These are phyloP conservation scores for Thyatira batis DNA, from an alignment of 2,888 invertebrate genomes.

Conservation along the genomic window DNA sequence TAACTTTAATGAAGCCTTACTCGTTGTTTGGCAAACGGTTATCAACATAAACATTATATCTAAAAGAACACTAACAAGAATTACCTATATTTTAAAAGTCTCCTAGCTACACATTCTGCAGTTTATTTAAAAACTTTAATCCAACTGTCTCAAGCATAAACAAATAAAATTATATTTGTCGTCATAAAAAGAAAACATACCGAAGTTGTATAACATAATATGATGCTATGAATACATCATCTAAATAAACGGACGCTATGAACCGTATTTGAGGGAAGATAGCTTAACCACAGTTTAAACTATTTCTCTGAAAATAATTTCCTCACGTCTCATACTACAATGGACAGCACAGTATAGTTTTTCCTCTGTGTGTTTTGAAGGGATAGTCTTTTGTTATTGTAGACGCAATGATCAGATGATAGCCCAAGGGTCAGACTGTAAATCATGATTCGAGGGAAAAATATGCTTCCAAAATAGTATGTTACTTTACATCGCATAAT, in stretches of 20 bases:
- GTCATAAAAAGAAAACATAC: not conserved
- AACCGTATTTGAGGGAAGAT: not conserved
- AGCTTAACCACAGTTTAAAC: not conserved
- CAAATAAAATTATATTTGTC: not conserved
- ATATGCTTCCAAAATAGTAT: slow-evolving; percentile 28
- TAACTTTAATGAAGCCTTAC: too few species aligned
- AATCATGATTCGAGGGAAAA: slow-evolving; percentile 36
- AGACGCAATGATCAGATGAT: slow-evolving; percentile 25
- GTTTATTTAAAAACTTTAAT: too few species aligned
- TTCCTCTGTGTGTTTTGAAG: slow-evolving; percentile 10
- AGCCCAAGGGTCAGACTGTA: slow-evolving; percentile 25
- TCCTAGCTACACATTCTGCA: too few species aligned
- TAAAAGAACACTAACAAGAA: too few species aligned
- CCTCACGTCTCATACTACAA: not conserved
- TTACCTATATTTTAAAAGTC: too few species aligned
- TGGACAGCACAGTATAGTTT: not conserved
- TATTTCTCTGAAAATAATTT: not conserved
- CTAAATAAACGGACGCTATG: not conserved
- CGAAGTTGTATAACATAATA: not conserved
- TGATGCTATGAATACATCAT: not conserved
- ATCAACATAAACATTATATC: too few species aligned
- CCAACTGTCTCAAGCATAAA: too few species aligned
- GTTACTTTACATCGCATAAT: slow-evolving; percentile 13
- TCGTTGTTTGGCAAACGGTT: too few species aligned
- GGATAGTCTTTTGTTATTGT: slow-evolving; percentile 26